These are phyloP conservation scores for Phyllostomus hastatus DNA, from an alignment of 2,113 vertebrate species.

Conservation along the genomic window DNA sequence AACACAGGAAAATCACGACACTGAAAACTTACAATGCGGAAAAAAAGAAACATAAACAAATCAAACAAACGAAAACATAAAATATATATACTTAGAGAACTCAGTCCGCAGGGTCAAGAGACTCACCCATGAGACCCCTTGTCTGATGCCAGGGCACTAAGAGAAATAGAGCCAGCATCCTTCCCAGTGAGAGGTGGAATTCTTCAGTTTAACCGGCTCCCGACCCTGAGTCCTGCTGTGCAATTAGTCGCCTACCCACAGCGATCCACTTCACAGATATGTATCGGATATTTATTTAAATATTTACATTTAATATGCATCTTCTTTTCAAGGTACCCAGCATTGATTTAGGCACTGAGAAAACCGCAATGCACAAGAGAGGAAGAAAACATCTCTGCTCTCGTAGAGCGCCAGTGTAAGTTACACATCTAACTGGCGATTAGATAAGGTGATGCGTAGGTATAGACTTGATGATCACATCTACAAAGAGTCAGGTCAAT, in stretches of 20 bases:
- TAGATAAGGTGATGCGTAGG: background rate
- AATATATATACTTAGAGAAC: background rate
- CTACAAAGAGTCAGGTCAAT: background rate
- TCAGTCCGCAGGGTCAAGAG: background rate
- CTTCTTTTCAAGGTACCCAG: background rate
- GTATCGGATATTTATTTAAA: background rate
- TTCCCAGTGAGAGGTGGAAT: background rate
- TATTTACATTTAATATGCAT: background rate
- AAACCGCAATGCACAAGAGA: background rate
- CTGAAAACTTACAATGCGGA: background rate
- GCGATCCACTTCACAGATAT: background rate
- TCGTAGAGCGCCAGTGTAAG: background rate
- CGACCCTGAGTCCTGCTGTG: background rate
- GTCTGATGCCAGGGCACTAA: rapidly evolving
- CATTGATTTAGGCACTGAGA: background rate
- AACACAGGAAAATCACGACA: background rate
- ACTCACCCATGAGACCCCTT: background rate
- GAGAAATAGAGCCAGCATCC: background rate
- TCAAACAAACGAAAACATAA: background rate
- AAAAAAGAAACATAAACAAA: background rate
- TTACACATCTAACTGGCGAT: rapidly evolving
- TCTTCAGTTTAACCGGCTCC: background rate
- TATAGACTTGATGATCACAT: background rate
- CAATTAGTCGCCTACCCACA: background rate
- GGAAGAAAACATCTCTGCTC: background rate